Evolutionary conservation across 2,797 vertebrate species (phyloP).

Genomic region (Periophthalmus magnuspinnatus): DNA sequence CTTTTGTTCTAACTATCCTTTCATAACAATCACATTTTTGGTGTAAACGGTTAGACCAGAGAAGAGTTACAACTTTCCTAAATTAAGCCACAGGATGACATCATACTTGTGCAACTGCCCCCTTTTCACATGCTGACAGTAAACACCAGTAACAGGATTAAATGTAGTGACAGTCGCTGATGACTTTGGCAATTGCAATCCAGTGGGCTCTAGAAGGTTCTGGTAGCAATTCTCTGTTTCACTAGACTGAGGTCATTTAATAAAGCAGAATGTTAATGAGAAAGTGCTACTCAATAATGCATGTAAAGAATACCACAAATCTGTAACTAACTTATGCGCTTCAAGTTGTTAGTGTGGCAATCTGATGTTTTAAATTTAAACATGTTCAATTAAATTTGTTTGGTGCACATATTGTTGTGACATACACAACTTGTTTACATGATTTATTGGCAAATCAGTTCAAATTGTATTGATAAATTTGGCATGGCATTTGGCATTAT

Average conservation of each 20-base stretch:
- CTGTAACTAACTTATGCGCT: too few species aligned
- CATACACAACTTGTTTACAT: neutral
- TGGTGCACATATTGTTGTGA: too few species aligned
- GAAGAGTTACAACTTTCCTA: constrained; percentile 15
- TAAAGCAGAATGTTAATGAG: neutral
- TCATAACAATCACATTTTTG: neutral
- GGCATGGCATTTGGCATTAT: neutral
- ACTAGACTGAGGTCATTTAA: neutral
- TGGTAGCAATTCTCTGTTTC: neutral
- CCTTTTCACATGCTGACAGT: constrained; percentile 21
- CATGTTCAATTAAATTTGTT: too few species aligned
- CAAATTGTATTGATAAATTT: neutral
- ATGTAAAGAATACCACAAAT: neutral
- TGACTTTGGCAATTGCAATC: constrained; percentile 14
- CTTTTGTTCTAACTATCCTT: neutral
- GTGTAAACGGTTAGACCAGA: neutral
- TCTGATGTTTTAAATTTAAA: too few species aligned
- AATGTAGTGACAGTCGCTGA: constrained; percentile 19
- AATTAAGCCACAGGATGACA: constrained; percentile 22
- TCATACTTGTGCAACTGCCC: constrained; percentile 41
- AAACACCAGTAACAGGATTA: constrained; percentile 53
- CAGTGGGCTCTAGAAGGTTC: constrained; percentile 37
- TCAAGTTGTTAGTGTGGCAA: too few species aligned
- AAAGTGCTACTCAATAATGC: neutral
- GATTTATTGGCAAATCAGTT: neutral